These are phyloP conservation scores for Desmodus rotundus DNA, from an alignment of 2,113 vertebrate genomes.

Conservation along the genomic window DNA sequence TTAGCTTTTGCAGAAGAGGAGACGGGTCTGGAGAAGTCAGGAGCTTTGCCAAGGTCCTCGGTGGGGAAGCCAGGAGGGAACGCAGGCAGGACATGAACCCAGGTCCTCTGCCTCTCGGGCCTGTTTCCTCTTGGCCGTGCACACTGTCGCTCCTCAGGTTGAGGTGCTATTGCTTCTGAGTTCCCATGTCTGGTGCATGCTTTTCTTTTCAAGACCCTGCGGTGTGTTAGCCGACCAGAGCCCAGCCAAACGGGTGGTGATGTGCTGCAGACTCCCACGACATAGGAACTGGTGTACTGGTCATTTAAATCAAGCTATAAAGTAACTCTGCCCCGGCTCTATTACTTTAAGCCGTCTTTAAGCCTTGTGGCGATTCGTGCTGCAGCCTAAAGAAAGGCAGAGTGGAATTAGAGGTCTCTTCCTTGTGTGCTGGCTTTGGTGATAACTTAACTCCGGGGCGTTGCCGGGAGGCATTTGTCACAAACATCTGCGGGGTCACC, in stretches of 20 bases:
- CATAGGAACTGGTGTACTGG: not conserved
- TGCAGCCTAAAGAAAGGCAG: not conserved
- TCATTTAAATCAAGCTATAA: slow-evolving; percentile 30
- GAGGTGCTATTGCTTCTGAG: not conserved
- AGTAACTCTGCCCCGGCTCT: not conserved
- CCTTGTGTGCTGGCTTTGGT: not conserved
- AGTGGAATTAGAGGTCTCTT: not conserved
- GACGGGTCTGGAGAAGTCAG: not conserved
- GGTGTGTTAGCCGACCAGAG: not conserved
- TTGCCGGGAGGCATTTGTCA: not conserved
- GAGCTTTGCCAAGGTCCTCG: not conserved
- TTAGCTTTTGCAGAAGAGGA: not conserved
- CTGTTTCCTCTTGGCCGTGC: not conserved
- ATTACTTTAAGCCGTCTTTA: not conserved
- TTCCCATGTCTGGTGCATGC: not conserved
- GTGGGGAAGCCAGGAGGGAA: not conserved
- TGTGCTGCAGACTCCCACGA: not conserved
- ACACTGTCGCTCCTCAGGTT: not conserved
- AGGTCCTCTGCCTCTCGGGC: not conserved
- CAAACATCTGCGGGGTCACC: not conserved
- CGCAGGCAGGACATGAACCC: not conserved
- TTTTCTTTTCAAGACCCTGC: not conserved
- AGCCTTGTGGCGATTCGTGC: not conserved
- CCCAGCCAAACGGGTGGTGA: not conserved
- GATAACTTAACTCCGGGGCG: not conserved